Conservation (phyloP, 2,113 vertebrate genomes). For the Psilopsiagon aymara region DNA sequence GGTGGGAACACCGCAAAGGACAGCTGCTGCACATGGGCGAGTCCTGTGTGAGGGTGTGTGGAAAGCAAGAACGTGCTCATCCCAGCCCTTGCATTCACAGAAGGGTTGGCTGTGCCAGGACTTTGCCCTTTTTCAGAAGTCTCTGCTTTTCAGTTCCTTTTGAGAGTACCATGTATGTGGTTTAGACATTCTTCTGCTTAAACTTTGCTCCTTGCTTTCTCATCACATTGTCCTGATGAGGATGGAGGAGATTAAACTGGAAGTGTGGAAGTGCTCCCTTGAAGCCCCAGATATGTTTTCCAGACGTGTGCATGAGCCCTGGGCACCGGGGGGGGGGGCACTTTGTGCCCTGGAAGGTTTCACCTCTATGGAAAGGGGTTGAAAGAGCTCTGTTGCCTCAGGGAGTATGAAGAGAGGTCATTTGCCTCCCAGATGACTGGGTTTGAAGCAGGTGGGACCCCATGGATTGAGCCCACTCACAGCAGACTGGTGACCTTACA, state of each 20-base stretch:
- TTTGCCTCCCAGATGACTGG: background rate
- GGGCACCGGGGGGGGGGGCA: background rate
- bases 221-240: background rate
- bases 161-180: background rate
- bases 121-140: background rate
- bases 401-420: background rate
- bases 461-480: slow-evolving; percentile 37
- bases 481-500: slow-evolving; percentile 59
- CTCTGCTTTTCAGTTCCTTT: background rate
- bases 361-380: background rate
- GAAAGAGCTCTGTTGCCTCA: background rate
- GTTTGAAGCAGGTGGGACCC: slow-evolving; percentile 32
- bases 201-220: background rate
- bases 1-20: background rate
- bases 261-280: background rate
- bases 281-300: background rate
- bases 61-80: background rate
- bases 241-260: background rate
- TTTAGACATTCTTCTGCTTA: background rate
- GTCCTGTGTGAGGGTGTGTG: background rate
- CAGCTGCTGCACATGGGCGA: background rate
- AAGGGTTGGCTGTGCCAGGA: background rate
- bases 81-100: background rate
- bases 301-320: background rate
- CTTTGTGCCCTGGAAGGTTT: background rate